Conservation (phyloP, 2,888 invertebrate species). For the Nasonovia ribisnigri region DNA sequence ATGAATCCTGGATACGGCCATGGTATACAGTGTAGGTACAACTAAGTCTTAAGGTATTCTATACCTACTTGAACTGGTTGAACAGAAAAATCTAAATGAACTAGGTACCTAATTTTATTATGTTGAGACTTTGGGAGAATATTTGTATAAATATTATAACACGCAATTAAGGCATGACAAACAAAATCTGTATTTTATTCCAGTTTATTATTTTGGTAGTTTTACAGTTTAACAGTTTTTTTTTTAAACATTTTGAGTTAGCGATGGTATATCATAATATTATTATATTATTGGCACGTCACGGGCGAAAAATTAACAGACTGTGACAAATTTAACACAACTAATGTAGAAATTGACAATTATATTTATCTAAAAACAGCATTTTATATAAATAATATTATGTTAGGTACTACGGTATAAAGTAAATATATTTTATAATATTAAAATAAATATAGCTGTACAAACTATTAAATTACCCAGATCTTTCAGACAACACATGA, state of each 20-base stretch:
- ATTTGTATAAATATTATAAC: neutral
- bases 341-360: neutral
- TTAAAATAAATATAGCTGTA: neutral
- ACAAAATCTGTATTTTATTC: neutral
- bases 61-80: neutral
- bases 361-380: slow-evolving; percentile 42
- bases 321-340: slow-evolving; percentile 5
- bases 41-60: neutral
- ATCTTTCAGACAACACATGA: neutral
- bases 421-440: neutral
- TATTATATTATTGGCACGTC: neutral
- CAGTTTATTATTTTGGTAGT: neutral
- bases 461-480: neutral
- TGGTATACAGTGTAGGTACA: too few relatives aligned
- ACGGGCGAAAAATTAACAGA: neutral
- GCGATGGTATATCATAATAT: neutral
- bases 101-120: neutral
- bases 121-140: neutral
- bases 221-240: neutral
- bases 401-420: slow-evolving; percentile 11
- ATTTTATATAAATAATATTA: slow-evolving; percentile 32
- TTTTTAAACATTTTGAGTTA: neutral
- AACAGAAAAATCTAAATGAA: neutral
- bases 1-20: too few relatives aligned
- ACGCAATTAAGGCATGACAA: neutral